These are phyloP conservation scores for Phylloscopus whistleri DNA, from an alignment of 2,113 vertebrate genomes.

Conservation along the genomic window DNA sequence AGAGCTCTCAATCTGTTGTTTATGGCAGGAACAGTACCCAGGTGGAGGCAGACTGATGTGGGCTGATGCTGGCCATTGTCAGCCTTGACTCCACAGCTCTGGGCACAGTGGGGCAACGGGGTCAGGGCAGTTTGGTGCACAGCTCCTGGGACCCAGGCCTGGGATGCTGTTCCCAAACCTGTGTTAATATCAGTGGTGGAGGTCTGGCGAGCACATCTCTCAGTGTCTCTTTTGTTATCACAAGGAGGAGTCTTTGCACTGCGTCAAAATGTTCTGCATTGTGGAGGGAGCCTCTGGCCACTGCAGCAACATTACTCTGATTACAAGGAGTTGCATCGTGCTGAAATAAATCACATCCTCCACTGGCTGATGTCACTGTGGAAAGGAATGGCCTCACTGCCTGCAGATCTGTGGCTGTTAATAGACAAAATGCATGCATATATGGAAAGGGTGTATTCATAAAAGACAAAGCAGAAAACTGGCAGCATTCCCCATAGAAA, in stretches of 20 bases:
- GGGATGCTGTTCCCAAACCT: neutral
- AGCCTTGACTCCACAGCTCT: neutral
- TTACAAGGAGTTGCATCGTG: neutral
- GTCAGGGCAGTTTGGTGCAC: fast-evolving
- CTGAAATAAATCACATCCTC: constrained; percentile 4
- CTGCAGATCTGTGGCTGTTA: neutral
- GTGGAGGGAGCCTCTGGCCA: neutral
- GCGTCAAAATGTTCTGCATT: neutral
- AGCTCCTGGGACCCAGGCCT: neutral
- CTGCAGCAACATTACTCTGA: neutral
- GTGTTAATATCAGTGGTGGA: fast-evolving
- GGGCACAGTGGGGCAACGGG: fast-evolving
- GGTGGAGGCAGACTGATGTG: neutral
- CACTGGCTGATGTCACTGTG: neutral
- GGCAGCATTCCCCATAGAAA: neutral
- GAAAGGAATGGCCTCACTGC: neutral
- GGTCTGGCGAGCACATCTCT: neutral
- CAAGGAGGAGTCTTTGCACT: constrained; percentile 13
- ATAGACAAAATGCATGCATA: neutral
- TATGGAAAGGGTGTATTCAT: neutral
- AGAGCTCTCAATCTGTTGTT: neutral
- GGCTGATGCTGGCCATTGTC: neutral
- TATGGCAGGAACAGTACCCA: neutral
- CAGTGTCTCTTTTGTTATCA: neutral
- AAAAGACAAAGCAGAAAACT: neutral